Evolutionary conservation across 2,797 vertebrate genomes (phyloP).

Genomic region (Sebastes aleutianus): DNA sequence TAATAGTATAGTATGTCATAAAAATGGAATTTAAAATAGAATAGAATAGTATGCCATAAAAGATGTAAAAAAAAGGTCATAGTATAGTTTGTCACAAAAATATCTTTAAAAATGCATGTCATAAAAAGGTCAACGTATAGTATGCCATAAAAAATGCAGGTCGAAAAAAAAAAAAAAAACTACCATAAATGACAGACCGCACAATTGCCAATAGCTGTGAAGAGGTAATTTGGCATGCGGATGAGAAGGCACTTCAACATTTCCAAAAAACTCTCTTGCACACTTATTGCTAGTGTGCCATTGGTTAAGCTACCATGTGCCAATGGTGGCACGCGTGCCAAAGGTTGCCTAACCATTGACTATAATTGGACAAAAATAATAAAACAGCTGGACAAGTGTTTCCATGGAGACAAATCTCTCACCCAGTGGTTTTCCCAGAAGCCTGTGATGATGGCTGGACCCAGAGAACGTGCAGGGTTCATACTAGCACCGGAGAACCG

Average conservation of each 20-base stretch:
- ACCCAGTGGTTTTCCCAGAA: constrained; percentile 90
- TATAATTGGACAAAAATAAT: not conserved
- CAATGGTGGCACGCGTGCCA: too few relatives aligned
- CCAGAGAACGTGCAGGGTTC: constrained; percentile 87
- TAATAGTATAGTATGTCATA: not conserved
- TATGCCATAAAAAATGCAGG: too few relatives aligned
- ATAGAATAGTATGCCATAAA: not conserved
- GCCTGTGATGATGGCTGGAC: constrained; percentile 84
- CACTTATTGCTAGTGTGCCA: too few relatives aligned
- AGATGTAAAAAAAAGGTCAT: not conserved
- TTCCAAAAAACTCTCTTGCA: too few relatives aligned
- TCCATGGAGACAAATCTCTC: constrained; percentile 52
- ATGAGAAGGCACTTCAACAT: too few relatives aligned
- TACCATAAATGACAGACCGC: too few relatives aligned
- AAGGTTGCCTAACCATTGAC: not conserved
- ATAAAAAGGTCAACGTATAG: not conserved
- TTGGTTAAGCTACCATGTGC: too few relatives aligned
- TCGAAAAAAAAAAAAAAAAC: too few relatives aligned
- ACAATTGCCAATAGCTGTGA: too few relatives aligned
- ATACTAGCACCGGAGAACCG: constrained; percentile 86
- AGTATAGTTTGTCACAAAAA: not conserved
- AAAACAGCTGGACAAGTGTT: not conserved
- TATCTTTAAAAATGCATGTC: not conserved
- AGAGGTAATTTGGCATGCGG: too few relatives aligned
- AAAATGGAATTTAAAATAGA: not conserved